These are phyloP conservation scores for Pelusios castaneus DNA, from an alignment of 2,113 vertebrate genomes.

Conservation along the genomic window DNA sequence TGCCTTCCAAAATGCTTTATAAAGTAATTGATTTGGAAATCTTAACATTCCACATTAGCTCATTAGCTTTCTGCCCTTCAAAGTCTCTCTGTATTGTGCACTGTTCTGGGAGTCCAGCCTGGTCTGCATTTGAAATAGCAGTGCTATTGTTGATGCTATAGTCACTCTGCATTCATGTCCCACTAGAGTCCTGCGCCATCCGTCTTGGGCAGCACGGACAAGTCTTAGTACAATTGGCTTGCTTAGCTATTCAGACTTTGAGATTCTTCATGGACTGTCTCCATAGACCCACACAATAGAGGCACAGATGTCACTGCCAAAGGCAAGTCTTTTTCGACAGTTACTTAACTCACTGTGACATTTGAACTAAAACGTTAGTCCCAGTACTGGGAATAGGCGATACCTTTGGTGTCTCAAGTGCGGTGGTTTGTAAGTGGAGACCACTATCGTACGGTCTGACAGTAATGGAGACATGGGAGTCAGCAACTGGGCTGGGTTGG, in stretches of 20 bases:
- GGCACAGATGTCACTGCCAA: too few relatives aligned
- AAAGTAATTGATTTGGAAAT: conserved; percentile 18
- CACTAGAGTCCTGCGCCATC: neutral
- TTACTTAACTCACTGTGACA: too few relatives aligned
- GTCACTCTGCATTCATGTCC: neutral
- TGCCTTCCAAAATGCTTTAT: conserved; percentile 19
- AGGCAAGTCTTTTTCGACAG: too few relatives aligned
- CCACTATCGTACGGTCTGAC: neutral
- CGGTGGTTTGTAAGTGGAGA: too few relatives aligned
- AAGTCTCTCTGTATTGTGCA: conserved; percentile 10
- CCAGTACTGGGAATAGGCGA: neutral
- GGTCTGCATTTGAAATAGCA: neutral
- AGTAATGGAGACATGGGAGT: neutral
- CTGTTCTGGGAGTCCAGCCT: neutral
- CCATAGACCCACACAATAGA: neutral
- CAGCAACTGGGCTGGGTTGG: neutral
- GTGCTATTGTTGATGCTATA: conserved; percentile 9
- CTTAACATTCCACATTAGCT: neutral
- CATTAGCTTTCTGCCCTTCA: conserved; percentile 35
- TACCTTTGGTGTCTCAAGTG: neutral
- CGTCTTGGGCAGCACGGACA: neutral
- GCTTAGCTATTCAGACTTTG: neutral
- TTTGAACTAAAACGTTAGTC: neutral
- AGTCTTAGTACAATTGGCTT: neutral
- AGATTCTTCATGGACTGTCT: too few relatives aligned